Evolutionary conservation across 2,113 vertebrate genomes (phyloP), one percentile per base, ranked within the genome.

Genomic region (Sylvilagus bachmani): DNA sequence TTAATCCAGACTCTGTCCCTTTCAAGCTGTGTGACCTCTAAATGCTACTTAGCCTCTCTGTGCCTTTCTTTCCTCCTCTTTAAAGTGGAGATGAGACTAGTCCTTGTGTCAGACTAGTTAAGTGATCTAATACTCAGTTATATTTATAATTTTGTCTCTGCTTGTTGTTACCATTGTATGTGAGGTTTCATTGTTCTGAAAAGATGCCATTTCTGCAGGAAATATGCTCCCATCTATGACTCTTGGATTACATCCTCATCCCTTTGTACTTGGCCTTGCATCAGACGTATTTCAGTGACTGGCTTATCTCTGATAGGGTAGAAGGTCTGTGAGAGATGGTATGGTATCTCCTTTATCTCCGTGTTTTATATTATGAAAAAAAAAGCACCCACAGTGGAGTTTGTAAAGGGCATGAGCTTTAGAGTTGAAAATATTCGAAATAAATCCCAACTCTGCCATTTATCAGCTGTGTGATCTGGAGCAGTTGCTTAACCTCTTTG

Each of bases 401-500:
- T n/a, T 3, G 5, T 27, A 19, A 58, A 89, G 38, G 53, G 25
- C 16, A 3, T 13, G 38, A 27, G 1, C 31, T 53, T 83, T 44
- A n/a, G 71, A 61, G 71, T 74, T 31, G n/a, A 10, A 69, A 75
- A 21, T 64, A 10, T 53, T 79, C 27, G 8, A 6, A 19, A 16
- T 33, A 51, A 86, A 62, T 75, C 21, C n/a, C 67, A 84, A 16
- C 25, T 36, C 71, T 79, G n/a, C 58, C 51, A 17, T 77, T 73
- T 31, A 19, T 12, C 31, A 61, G 44, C 77, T 81, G 12, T 80
- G 83, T 86, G 31, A 33, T 33, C 53, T 77, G 62, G 84, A 17
- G 19, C 49, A 71, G 29, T 79, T 8, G 25, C 80, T 38, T 53
- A 61, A 27, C 84, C 49, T 78, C 80, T 95, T 91, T 89, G 81